Evolutionary conservation across 2,888 invertebrate species (phyloP), one percentile per base, ranked within the genome.

Genomic region (Gonocerus acuteangulatus): DNA sequence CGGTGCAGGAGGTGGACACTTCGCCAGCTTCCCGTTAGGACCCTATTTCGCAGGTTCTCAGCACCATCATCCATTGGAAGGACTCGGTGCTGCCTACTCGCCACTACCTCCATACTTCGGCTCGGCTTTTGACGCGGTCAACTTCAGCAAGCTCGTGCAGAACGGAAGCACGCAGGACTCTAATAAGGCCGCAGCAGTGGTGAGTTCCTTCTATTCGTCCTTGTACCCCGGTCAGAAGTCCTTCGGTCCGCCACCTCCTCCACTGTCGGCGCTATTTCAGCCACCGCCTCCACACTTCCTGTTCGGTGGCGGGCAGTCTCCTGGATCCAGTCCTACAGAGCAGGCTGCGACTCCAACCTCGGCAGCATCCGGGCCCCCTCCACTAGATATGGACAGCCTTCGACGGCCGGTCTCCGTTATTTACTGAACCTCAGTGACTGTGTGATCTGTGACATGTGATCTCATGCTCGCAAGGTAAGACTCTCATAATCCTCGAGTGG

Each of bases 71-170:
- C 71, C 79, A n/a, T 70, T 80, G 56, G 83, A 84, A 62, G 80
- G 80, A 51, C 75, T 84, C 54, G 78, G 65, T 9, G 64, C 65
- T 9, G 67, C 82, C 63, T 85, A 85, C 72, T 74, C 79, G 0
- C 83, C 83, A 21, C 78, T 87, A 73, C 82, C 86, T 1, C 76
- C 78, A 2, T 89, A 89, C 74, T 89, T 89, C 74, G 86, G 86
- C 51, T 85, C 87, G 22, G 84, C 88, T 49, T 82, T 85, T 74
- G 85, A 81, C 73, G 81, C 80, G 64, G 75, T 82, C 62, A 82
- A 81, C 73, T 81, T 80, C 74, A 82, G 77, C 68, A 85, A 80
- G 72, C 74, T 82, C 66, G 81, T 82, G 65, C 71, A 71, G 65
- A 76, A 68, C 64, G 65, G 77, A 75, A 47, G 76, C 67, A 70